These are phyloP conservation scores for Rhyacophila brunnea DNA, from an alignment of 1,140 invertebrate genomes.

Conservation along the genomic window DNA sequence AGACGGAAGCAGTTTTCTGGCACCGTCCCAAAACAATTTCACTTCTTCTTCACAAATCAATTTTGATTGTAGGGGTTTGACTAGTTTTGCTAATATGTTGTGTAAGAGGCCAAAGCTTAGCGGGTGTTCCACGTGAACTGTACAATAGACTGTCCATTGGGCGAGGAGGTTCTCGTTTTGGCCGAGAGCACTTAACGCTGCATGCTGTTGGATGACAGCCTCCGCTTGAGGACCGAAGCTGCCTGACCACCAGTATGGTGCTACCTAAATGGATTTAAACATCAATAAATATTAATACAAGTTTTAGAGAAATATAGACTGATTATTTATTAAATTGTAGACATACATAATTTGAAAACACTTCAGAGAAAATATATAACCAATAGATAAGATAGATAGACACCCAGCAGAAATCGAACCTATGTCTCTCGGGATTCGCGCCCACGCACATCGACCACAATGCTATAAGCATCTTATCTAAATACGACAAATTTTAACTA, in stretches of 20 bases:
- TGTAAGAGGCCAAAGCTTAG: slow-evolving; percentile 74
- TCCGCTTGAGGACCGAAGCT: slow-evolving; percentile 78
- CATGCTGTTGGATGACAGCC: slow-evolving; percentile 85
- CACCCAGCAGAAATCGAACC: too few relatives aligned
- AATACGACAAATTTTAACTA: too few relatives aligned
- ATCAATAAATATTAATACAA: too few relatives aligned
- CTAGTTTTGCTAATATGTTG: slow-evolving; percentile 62
- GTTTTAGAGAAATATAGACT: too few relatives aligned
- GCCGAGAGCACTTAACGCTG: slow-evolving; percentile 84
- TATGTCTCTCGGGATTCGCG: too few relatives aligned
- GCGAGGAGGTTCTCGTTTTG: slow-evolving; percentile 64
- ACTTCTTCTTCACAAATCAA: slow-evolving; percentile 67
- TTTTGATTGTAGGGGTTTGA: slow-evolving; percentile 63
- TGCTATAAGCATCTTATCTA: too few relatives aligned
- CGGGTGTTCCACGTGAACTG: slow-evolving; percentile 72
- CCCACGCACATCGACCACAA: too few relatives aligned
- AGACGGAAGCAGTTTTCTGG: slow-evolving; percentile 71
- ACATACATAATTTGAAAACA: too few relatives aligned
- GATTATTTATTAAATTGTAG: too few relatives aligned
- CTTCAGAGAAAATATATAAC: too few relatives aligned
- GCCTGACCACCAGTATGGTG: slow-evolving; percentile 81
- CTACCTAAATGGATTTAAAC: slow-evolving; percentile 60
- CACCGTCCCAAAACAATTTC: slow-evolving; percentile 77
- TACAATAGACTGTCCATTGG: slow-evolving; percentile 74
- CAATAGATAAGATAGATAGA: too few relatives aligned